Evolutionary conservation across 2,888 invertebrate species (phyloP).

Genomic region (Meganola albula): DNA sequence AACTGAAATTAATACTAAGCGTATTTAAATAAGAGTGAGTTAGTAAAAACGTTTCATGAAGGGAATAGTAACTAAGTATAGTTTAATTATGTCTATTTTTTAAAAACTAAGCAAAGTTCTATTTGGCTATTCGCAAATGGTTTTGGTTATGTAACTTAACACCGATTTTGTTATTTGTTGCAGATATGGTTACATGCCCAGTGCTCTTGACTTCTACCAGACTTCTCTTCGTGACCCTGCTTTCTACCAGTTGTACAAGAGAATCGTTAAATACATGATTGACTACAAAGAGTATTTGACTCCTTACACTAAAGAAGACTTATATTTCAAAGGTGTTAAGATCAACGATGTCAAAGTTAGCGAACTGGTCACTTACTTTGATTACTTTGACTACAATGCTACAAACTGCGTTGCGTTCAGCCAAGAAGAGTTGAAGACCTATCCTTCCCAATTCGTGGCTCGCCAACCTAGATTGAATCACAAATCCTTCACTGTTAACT

Average conservation of each 20-base stretch:
- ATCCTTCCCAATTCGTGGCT: constrained; percentile 66
- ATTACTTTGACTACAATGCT: constrained; percentile 80
- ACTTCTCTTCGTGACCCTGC: constrained; percentile 84
- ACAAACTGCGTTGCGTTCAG: constrained; percentile 68
- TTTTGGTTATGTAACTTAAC: neutral
- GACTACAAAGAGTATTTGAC: constrained; percentile 78
- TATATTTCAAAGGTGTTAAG: constrained; percentile 78
- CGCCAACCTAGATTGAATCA: constrained; percentile 84
- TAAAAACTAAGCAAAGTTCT: too few species aligned
- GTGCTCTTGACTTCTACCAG: constrained; percentile 79
- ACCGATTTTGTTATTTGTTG: constrained; percentile 14
- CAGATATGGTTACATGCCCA: constrained; percentile 68
- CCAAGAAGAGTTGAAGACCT: constrained; percentile 46
- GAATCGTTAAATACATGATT: constrained; percentile 74
- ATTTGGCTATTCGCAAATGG: too few species aligned
- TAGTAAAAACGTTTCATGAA: too few species aligned
- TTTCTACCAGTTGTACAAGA: constrained; percentile 82
- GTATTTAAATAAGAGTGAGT: too few species aligned
- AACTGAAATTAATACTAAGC: too few species aligned
- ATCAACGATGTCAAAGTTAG: constrained; percentile 79
- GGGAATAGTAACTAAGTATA: too few species aligned
- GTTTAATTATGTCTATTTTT: too few species aligned
- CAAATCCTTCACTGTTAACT: constrained; percentile 80
- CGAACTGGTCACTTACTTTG: constrained; percentile 81
- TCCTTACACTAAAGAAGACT: constrained; percentile 77